A percentile compares a stretch with the other conserved stretches of the same genome.
phyloP scores from a whole-genome alignment of 2,797 vertebrate genomes.

The Myotis planiceps region DNA sequence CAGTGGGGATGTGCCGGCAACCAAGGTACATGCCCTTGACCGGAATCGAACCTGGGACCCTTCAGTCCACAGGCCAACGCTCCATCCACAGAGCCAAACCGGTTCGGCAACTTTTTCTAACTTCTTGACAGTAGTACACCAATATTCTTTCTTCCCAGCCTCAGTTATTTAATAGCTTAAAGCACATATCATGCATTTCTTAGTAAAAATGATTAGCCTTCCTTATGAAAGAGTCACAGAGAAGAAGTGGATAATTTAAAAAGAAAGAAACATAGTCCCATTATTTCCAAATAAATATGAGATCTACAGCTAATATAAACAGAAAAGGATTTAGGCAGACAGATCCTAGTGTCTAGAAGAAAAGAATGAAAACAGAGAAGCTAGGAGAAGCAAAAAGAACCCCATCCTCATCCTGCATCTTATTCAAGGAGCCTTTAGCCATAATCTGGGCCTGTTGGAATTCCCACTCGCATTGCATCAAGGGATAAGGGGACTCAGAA shows the following conservation, averaged over 20 bases:
- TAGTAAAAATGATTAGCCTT: not conserved
- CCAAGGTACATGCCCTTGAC: too few relatives aligned
- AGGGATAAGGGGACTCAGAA: not conserved
- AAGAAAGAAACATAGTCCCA: not conserved
- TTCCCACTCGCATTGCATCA: not conserved
- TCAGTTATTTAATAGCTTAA: not conserved
- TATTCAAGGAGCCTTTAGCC: not conserved
- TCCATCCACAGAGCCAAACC: too few relatives aligned
- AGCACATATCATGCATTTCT: not conserved
- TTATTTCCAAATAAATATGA: not conserved
- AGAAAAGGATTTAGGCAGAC: not conserved
- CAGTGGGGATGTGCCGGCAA: too few relatives aligned
- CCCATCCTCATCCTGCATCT: not conserved
- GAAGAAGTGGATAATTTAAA: not conserved
- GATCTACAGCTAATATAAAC: not conserved
- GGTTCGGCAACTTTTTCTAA: constrained; percentile 16
- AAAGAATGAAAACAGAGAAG: not conserved
- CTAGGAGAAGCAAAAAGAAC: not conserved
- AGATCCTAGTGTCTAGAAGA: not conserved
- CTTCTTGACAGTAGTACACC: not conserved
- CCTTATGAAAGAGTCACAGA: not conserved
- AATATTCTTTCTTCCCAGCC: not conserved
- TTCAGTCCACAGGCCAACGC: too few relatives aligned
- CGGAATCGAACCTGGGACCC: too few relatives aligned
- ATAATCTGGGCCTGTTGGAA: not conserved